Evolutionary conservation across 2,888 invertebrate species (phyloP).

Genomic region (Pheosia tremula): DNA sequence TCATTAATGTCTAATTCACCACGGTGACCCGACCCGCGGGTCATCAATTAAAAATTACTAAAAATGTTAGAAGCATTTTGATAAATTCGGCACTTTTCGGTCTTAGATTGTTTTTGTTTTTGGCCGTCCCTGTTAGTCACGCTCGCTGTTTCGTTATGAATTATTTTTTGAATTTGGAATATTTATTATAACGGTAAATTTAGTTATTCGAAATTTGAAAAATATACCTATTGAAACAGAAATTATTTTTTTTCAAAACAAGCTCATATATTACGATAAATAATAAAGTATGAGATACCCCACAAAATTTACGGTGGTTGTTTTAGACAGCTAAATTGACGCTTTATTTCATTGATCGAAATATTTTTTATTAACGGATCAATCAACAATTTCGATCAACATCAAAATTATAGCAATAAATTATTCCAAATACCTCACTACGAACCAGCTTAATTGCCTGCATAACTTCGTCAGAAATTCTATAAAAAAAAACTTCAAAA

Average conservation of each 20-base stretch:
- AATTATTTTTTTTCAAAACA: too few relatives aligned
- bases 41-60: conserved; percentile 69
- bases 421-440: background rate
- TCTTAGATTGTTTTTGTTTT: conserved; percentile 60
- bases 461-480: conserved; percentile 4
- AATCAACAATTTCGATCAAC: too few relatives aligned
- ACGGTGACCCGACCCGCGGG: conserved; percentile 61
- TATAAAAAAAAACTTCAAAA: conserved; percentile 13
- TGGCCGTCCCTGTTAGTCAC: conserved; percentile 61
- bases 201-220: background rate
- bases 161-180: conserved; percentile 33
- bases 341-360: too few relatives aligned
- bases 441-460: background rate
- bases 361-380: too few relatives aligned
- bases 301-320: too few relatives aligned
- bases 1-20: conserved; percentile 69
- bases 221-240: too few relatives aligned
- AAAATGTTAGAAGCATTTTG: conserved; percentile 62
- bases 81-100: conserved; percentile 64
- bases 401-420: too few relatives aligned
- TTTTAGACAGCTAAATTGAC: too few relatives aligned
- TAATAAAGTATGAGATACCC: too few relatives aligned
- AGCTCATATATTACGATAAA: too few relatives aligned
- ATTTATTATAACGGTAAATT: background rate
- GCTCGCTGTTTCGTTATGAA: conserved; percentile 53